phyloP scores from a whole-genome alignment of 2,888 invertebrate genomes.

The Amphipyra berbera region DNA sequence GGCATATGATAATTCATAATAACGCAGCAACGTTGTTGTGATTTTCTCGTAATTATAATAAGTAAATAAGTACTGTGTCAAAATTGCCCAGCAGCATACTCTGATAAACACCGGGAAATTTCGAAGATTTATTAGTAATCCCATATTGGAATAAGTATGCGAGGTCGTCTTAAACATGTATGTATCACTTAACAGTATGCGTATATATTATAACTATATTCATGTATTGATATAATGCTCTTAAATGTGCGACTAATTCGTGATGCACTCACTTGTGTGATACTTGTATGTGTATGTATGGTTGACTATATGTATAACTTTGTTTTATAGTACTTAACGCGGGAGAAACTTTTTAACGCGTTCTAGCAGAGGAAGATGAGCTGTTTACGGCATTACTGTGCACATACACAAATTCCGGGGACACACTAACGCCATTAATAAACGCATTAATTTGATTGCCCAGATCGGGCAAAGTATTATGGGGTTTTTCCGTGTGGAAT shows the following conservation, averaged over 20 bases:
- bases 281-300: slow-evolving; percentile 34
- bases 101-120: not conserved
- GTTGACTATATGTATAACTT: slow-evolving; percentile 12
- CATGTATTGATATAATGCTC: not conserved
- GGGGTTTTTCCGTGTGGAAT: too few relatives aligned
- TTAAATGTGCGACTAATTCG: slow-evolving; percentile 7
- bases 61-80: not conserved
- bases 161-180: not conserved
- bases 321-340: slow-evolving; percentile 20
- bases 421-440: too few relatives aligned
- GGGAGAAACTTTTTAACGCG: slow-evolving; percentile 26
- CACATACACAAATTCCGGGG: too few relatives aligned
- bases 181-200: not conserved
- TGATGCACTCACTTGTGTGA: slow-evolving; percentile 22
- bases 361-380: not conserved
- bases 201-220: not conserved
- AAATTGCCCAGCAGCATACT: not conserved
- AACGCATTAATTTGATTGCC: too few relatives aligned
- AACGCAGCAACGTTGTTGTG: slow-evolving; percentile 3
- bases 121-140: not conserved
- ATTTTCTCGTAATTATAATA: slow-evolving; percentile 11
- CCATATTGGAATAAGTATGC: not conserved
- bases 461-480: too few relatives aligned
- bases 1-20: not conserved
- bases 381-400: too few relatives aligned